phyloP scores from a whole-genome alignment of 1,140 invertebrate species.

The Archivesica marissinica region DNA sequence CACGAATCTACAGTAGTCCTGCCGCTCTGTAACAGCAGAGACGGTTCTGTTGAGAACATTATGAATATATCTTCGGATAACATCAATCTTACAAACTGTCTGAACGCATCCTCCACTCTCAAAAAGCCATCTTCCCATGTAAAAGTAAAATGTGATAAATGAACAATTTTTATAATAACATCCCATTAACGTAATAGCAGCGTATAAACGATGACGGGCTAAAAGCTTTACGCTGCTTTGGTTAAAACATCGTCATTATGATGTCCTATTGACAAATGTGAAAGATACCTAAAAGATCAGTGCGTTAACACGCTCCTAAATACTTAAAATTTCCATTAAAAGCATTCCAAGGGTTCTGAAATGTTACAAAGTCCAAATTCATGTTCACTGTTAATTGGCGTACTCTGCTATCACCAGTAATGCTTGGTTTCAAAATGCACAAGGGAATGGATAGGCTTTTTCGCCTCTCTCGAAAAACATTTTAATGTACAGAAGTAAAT shows the following conservation, averaged over 20 bases:
- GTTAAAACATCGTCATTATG: constrained; percentile 57
- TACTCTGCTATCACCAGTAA: constrained; percentile 33
- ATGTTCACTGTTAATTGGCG: constrained; percentile 45
- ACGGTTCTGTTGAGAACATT: neutral
- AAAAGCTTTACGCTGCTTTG: constrained; percentile 60
- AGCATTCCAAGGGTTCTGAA: constrained; percentile 48
- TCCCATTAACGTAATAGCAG: constrained; percentile 60
- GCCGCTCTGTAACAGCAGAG: no score
- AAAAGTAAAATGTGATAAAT: constrained; percentile 62
- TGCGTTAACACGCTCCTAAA: constrained; percentile 46
- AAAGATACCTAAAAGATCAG: constrained; percentile 56
- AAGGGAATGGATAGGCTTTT: constrained; percentile 48
- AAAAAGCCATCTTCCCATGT: constrained; percentile 20
- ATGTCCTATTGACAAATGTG: constrained; percentile 63
- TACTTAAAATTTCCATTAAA: constrained; percentile 64
- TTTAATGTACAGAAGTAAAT: constrained; percentile 48
- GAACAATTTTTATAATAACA: constrained; percentile 62
- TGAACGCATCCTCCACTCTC: constrained; percentile 16
- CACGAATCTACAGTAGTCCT: no score
- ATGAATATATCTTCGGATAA: constrained; percentile 25
- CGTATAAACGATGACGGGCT: constrained; percentile 58
- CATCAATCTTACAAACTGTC: constrained; percentile 28
- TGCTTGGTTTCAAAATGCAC: constrained; percentile 40
- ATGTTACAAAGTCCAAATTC: constrained; percentile 42
- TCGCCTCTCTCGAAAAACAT: constrained; percentile 17